Conservation (phyloP, 2,113 vertebrate species). For the Rhombomys opimus region DNA sequence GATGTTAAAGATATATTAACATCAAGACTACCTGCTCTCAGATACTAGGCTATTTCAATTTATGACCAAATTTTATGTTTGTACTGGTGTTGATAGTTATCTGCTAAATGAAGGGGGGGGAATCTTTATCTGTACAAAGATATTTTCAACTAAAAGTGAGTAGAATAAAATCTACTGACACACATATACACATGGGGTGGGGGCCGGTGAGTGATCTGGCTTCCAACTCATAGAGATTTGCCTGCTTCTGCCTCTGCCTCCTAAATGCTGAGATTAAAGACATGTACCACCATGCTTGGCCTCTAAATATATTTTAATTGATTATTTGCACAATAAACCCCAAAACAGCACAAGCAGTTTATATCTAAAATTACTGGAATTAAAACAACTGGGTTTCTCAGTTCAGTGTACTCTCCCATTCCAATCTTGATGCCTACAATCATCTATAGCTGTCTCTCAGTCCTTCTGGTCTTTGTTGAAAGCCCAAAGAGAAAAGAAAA, state of each 20-base stretch:
- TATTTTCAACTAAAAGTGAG: background rate
- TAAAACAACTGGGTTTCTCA: conserved; percentile 23
- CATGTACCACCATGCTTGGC: background rate
- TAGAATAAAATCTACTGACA: conserved; percentile 55
- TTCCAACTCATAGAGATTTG: background rate
- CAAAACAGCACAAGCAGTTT: background rate
- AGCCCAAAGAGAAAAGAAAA: conserved; percentile 20
- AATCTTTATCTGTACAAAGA: background rate
- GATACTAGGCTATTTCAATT: conserved; percentile 8
- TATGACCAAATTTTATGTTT: conserved; percentile 15
- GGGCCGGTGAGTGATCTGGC: background rate
- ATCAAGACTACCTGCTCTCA: background rate
- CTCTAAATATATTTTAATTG: background rate
- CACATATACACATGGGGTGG: background rate
- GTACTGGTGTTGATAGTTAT: background rate
- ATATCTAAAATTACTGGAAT: background rate
- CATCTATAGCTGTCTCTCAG: background rate
- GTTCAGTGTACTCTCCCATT: conserved; percentile 20
- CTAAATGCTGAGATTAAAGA: background rate
- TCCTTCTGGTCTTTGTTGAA: conserved; percentile 41
- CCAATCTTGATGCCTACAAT: background rate
- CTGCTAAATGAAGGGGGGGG: conserved; percentile 3
- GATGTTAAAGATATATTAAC: conserved; percentile 35
- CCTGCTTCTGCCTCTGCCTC: background rate
- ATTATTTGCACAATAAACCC: conserved; percentile 52